These are phyloP conservation scores for Melanostigma gelatinosum DNA, from an alignment of 2,113 vertebrate genomes.

Conservation along the genomic window DNA sequence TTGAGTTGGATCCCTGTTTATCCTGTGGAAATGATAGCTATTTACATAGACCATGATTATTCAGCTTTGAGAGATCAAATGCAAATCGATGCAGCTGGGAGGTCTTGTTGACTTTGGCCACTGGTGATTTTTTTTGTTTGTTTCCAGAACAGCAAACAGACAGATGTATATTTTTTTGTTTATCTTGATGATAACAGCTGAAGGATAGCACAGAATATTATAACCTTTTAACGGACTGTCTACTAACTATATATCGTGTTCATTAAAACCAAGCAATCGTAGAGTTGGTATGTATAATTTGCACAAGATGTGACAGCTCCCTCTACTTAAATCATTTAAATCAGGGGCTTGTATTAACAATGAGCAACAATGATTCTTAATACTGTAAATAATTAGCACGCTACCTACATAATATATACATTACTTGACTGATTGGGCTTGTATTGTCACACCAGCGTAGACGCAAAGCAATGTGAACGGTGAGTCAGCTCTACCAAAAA, in stretches of 20 bases:
- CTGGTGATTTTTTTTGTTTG: slow-evolving; percentile 23
- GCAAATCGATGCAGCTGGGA: slow-evolving; percentile 74
- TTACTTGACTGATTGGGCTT: background rate
- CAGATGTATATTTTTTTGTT: background rate
- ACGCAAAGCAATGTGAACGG: background rate
- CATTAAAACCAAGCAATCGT: background rate
- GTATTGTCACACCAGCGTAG: background rate
- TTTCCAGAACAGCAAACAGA: background rate
- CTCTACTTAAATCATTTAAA: background rate
- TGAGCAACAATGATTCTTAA: too few species aligned
- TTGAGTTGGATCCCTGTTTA: slow-evolving; percentile 75
- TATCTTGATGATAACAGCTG: background rate
- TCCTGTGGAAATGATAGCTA: slow-evolving; percentile 76
- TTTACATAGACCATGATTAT: slow-evolving; percentile 79
- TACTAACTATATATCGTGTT: background rate
- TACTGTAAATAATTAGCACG: background rate
- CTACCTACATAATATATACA: background rate
- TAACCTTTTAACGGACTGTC: background rate
- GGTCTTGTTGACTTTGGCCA: slow-evolving; percentile 64
- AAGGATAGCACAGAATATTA: background rate
- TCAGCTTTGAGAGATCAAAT: slow-evolving; percentile 80
- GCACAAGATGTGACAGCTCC: too few species aligned
- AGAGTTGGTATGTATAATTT: background rate
- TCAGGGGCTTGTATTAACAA: background rate
- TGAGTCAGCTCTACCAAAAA: background rate